A percentile compares a stretch with the other conserved stretches of the same genome.
Conservation (phyloP, 1,140 invertebrate species). For the Nomia melanderi region DNA sequence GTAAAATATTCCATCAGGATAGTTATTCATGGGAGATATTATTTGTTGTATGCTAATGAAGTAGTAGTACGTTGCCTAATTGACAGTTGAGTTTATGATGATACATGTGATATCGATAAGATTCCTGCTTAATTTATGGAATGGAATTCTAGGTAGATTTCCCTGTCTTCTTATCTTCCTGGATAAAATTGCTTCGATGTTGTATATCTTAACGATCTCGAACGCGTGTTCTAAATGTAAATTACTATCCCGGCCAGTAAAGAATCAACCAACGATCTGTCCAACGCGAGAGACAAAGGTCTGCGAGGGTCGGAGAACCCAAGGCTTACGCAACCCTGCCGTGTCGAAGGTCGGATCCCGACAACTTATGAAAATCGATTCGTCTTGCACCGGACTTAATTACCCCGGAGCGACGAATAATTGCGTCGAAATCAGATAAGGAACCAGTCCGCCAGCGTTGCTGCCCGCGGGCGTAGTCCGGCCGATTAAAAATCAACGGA, state of each 20-base stretch:
- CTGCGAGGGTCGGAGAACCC: background rate
- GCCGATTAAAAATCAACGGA: conserved; percentile 23
- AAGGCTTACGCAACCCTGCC: conserved; percentile 14
- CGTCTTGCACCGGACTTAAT: conserved; percentile 37
- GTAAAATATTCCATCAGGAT: too few species aligned
- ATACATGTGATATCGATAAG: too few species aligned
- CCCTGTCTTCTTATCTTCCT: too few species aligned
- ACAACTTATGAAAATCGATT: conserved; percentile 44
- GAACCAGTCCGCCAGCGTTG: conserved; percentile 36
- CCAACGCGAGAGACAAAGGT: background rate
- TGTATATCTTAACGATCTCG: too few species aligned
- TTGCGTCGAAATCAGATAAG: conserved; percentile 44
- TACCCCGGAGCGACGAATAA: conserved; percentile 45
- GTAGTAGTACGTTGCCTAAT: too few species aligned
- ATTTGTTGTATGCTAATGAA: too few species aligned
- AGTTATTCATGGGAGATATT: too few species aligned
- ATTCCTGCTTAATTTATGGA: too few species aligned
- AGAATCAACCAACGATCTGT: background rate
- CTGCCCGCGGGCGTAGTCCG: conserved; percentile 9
- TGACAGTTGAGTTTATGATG: too few species aligned
- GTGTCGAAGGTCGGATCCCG: conserved; percentile 1
- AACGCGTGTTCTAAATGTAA: too few species aligned
- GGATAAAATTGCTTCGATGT: too few species aligned
- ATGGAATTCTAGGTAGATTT: too few species aligned
- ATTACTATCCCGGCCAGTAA: background rate